Evolutionary conservation across 2,797 vertebrate species (phyloP).

Genomic region (Tokudaia muenninki): DNA sequence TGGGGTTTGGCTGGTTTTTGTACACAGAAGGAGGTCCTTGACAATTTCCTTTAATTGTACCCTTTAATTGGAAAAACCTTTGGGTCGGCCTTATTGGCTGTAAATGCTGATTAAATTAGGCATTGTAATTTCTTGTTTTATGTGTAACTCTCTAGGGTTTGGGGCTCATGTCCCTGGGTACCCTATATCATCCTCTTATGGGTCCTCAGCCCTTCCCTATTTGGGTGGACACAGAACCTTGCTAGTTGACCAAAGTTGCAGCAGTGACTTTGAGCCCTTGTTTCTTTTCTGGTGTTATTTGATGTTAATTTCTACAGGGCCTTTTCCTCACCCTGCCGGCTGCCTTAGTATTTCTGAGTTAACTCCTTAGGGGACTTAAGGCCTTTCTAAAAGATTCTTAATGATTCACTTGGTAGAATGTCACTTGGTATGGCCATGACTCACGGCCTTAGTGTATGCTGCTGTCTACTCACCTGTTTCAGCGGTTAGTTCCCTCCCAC

Average conservation of each 20-base stretch:
- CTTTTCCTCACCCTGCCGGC: neutral
- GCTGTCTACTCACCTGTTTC: neutral
- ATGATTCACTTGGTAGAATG: neutral
- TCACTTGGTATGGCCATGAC: neutral
- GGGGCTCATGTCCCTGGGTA: neutral
- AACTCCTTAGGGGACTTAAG: neutral
- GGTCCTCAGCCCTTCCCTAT: neutral
- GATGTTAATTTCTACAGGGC: neutral
- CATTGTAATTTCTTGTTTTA: conserved; percentile 57
- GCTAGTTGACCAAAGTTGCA: neutral
- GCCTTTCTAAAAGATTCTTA: neutral
- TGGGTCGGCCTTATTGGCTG: conserved; percentile 13
- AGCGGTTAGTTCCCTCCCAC: neutral
- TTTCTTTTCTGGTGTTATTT: neutral
- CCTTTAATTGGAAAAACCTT: conserved; percentile 79
- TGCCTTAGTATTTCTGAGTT: neutral
- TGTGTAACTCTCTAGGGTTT: neutral
- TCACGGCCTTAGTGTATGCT: neutral
- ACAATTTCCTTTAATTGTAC: conserved; percentile 76
- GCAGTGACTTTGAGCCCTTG: neutral
- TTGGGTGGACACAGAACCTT: neutral
- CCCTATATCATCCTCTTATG: neutral
- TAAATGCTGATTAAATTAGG: conserved; percentile 57
- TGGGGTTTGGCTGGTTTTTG: conserved; percentile 9
- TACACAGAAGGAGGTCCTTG: conserved; percentile 73